These are phyloP conservation scores for Luehdorfia chinensis DNA, from an alignment of 1,140 invertebrate genomes.

Conservation along the genomic window DNA sequence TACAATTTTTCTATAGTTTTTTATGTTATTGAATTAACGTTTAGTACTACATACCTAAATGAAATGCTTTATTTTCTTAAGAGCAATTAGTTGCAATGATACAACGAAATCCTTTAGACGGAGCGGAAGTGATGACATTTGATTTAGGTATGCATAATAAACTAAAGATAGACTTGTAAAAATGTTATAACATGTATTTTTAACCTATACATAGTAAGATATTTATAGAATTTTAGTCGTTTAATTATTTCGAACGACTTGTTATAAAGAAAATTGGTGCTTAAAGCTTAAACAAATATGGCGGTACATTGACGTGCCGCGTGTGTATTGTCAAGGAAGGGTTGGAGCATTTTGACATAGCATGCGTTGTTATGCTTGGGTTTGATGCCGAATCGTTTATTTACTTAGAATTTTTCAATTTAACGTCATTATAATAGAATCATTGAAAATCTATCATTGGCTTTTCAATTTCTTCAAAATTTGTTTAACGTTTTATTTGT, in stretches of 20 bases:
- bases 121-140: slow-evolving; percentile 41
- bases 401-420: no score
- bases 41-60: slow-evolving; percentile 36
- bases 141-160: slow-evolving; percentile 42
- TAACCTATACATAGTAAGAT: slow-evolving; percentile 77
- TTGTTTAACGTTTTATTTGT: no score
- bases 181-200: slow-evolving; percentile 77
- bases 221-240: slow-evolving; percentile 77
- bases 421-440: no score
- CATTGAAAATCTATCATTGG: no score
- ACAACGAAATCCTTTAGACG: slow-evolving; percentile 18
- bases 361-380: slow-evolving; percentile 72
- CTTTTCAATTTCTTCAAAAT: no score
- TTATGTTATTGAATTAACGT: slow-evolving; percentile 37
- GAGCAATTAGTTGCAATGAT: slow-evolving; percentile 16
- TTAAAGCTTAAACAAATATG: slow-evolving; percentile 75
- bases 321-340: slow-evolving; percentile 69
- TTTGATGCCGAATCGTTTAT: slow-evolving; percentile 46
- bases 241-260: slow-evolving; percentile 77
- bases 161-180: slow-evolving; percentile 74
- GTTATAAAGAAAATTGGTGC: slow-evolving; percentile 77
- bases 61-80: slow-evolving; percentile 39
- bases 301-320: slow-evolving; percentile 42
- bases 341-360: slow-evolving; percentile 70
- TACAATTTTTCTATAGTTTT: slow-evolving; percentile 33